Evolutionary conservation across 1,140 invertebrate species (phyloP), one percentile per base, ranked within the genome.

Genomic region (Calliopsis andreniformis): DNA sequence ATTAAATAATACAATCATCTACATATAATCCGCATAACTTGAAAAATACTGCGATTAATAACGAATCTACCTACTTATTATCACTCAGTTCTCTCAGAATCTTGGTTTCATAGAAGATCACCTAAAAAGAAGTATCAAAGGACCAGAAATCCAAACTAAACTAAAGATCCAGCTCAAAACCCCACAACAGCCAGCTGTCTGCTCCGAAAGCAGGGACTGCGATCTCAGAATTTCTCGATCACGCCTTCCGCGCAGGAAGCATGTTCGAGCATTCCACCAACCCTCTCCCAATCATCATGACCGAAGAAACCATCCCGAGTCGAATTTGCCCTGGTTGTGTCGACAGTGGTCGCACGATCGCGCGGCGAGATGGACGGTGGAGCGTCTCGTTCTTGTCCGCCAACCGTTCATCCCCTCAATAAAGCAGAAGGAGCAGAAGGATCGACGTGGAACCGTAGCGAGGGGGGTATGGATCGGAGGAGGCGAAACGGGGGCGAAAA

Each of bases 311-410:
- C 51, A 47, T 58, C 0, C 35, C 35, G 35, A 61, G 14, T 76
- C 64, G 55, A 76, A 76, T 76, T 76, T 76, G 73, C 66, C 55
- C 43, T 68, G 45, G 42, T 59, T 51, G 66, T 69, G 45, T 76
- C 66, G 73, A 68, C 73, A 68, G 55, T 53, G 73, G 73, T 68
- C 73, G 66, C 66, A 69, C 64, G 66, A 76, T 76, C 73, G 4
- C 25, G 23, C 55, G 66, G 73, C 73, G 58, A 76, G 73, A 69
- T 69, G 73, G 73, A 76, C 73, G 66, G 35, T 3, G 32, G 61
- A 42, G 30, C 51, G 35, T 5, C 25, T 16, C 8, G 43, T 23
- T 35, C 62, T 39, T 20, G 32, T 67, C 35, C 28, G 35, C 4
- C 35, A 8, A n/a, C 16, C 12, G 8, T 35, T 67, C 45, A 61